A percentile compares a stretch with the other conserved stretches of the same genome.
Conservation (phyloP, 1,140 invertebrate genomes). For the Drosophila nigromelanica region DNA sequence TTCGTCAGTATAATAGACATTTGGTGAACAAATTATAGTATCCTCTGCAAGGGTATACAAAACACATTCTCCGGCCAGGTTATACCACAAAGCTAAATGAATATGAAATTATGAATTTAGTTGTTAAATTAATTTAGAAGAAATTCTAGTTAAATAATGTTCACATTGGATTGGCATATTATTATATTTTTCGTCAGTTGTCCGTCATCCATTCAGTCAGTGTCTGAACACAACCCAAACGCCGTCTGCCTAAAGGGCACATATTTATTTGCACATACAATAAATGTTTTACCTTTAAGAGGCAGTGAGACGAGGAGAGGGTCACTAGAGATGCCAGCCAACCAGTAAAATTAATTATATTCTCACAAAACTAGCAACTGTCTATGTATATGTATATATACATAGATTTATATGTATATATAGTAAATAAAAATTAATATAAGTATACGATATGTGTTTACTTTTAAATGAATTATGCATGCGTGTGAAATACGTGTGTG, state of each 20-base stretch:
- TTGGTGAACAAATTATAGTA: too few relatives aligned
- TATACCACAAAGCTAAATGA: too few relatives aligned
- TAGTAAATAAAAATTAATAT: not conserved
- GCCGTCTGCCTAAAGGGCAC: not conserved
- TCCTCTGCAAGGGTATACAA: too few relatives aligned
- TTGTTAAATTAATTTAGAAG: too few relatives aligned
- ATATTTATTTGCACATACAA: not conserved
- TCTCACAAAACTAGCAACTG: not conserved
- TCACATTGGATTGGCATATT: too few relatives aligned
- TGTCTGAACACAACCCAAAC: not conserved
- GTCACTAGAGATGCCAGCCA: not conserved
- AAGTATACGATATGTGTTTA: slow-evolving; percentile 19
- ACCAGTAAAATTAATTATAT: slow-evolving; percentile 42
- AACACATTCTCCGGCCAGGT: too few relatives aligned
- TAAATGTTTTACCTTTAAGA: slow-evolving; percentile 1
- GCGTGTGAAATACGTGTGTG: not conserved
- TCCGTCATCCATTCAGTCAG: not conserved
- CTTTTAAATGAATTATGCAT: slow-evolving; percentile 32
- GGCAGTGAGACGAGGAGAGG: not conserved
- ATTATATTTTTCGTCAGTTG: too few relatives aligned
- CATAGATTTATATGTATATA: not conserved
- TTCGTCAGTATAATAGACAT: too few relatives aligned
- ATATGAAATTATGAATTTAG: too few relatives aligned
- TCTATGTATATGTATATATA: not conserved
- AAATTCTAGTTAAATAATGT: too few relatives aligned